These are phyloP conservation scores for Otocyon megalotis DNA, from an alignment of 2,113 vertebrate genomes.

Conservation along the genomic window DNA sequence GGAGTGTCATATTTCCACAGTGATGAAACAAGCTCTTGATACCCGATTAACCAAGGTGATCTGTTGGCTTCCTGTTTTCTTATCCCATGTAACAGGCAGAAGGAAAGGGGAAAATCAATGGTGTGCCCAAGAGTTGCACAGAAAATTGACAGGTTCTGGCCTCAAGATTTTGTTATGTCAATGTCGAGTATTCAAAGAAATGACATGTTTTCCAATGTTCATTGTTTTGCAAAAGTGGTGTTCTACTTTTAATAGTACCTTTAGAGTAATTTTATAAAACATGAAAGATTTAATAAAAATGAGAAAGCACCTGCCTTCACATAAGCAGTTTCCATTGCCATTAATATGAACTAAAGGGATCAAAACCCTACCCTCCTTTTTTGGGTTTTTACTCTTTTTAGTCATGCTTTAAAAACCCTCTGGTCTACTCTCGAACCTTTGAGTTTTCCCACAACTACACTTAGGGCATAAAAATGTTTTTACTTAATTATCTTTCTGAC, in stretches of 20 bases:
- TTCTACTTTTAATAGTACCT: conserved; percentile 3
- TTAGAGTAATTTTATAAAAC: background rate
- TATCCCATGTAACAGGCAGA: background rate
- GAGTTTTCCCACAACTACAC: background rate
- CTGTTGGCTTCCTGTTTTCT: conserved; percentile 62
- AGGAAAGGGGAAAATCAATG: background rate
- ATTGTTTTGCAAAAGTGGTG: background rate
- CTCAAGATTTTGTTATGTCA: background rate
- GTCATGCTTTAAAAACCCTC: too few relatives aligned
- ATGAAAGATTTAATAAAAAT: background rate
- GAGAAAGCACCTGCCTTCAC: background rate
- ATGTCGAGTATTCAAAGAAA: background rate
- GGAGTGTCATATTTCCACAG: conserved; percentile 61
- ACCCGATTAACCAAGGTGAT: conserved; percentile 24
- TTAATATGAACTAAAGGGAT: background rate
- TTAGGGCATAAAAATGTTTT: background rate
- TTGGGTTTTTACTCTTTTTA: background rate
- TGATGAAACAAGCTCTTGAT: conserved; percentile 55
- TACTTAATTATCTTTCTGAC: background rate
- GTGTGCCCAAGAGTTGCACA: background rate
- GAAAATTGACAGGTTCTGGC: background rate
- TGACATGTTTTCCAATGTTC: background rate
- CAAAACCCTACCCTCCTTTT: background rate
- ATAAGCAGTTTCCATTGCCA: background rate
- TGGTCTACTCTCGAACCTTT: background rate